phyloP scores from a whole-genome alignment of 2,797 vertebrate genomes.

The Falco biarmicus region DNA sequence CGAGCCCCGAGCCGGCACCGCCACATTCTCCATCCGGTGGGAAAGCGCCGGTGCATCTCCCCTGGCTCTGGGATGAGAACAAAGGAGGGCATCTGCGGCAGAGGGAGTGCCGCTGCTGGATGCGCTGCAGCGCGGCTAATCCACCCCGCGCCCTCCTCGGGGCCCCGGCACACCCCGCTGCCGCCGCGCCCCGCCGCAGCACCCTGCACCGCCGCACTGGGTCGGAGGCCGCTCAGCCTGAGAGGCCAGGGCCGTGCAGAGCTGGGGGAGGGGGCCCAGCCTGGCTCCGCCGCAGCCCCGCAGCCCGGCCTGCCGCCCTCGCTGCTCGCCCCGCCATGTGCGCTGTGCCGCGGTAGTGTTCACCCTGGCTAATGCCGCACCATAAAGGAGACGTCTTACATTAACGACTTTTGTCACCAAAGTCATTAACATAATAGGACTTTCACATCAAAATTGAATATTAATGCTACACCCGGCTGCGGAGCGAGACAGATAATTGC shows the following conservation, averaged over 20 bases:
- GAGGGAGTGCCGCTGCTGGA: slow-evolving; percentile 41
- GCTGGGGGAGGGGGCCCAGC: background rate
- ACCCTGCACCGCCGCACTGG: background rate
- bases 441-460: slow-evolving; percentile 73
- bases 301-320: background rate
- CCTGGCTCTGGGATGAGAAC: slow-evolving; percentile 46
- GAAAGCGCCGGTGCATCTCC: slow-evolving; percentile 27
- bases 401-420: slow-evolving; percentile 69
- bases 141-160: background rate
- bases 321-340: fast-evolving
- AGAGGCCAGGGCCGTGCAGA: fast-evolving
- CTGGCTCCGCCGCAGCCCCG: background rate
- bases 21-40: fast-evolving
- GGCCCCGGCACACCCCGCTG: background rate
- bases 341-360: background rate
- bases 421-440: slow-evolving; percentile 74
- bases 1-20: background rate
- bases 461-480: slow-evolving; percentile 68
- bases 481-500: slow-evolving; percentile 69
- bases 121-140: slow-evolving; percentile 38
- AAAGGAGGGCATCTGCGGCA: slow-evolving; percentile 59
- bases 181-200: background rate
- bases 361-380: slow-evolving; percentile 3
- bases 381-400: slow-evolving; percentile 45
- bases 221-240: background rate